Evolutionary conservation across 2,797 vertebrate genomes (phyloP), one percentile per base, ranked within the genome.

Genomic region (Limnodromus scolopaceus): DNA sequence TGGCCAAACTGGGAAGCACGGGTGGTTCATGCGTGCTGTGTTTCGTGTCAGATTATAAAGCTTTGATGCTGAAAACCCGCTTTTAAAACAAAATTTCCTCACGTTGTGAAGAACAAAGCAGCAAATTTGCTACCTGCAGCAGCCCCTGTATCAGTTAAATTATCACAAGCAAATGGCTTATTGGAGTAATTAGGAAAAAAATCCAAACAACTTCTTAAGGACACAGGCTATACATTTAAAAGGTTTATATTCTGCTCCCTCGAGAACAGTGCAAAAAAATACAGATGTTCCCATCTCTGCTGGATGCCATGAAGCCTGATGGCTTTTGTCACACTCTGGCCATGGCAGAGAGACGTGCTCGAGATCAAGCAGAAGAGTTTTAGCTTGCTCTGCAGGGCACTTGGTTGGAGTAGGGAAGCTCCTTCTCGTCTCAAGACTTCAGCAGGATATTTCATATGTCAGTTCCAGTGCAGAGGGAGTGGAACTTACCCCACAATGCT

Each of bases 21-120:
- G 61, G 46, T 89, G 65, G 69, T 90, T 77, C 81, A 28, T 72
- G 45, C 1, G 0, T 78, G 65, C 45, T 88, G 46, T 83, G 87
- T 66, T 94, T 92, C 10, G 3, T 72, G 54, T 91, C 79, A 76
- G 69, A 18, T 83, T 83, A 61, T 65, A 86, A 88, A 57, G 49
- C 92, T 95, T 93, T 94, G 94, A 96, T 90, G 84, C 51, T 78
- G 34, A 87, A 94, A 93, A 79, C 49, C 63, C 75, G 23, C 65
- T 93, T 92, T 86, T 51, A 76, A 89, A 95, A 86, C 51, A 27
- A 92, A 69, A 86, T 95, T 95, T 95, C 87, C 82, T 81, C 23
- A 2, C 48, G 24, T 68, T 81, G 22, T 43, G 28, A 90, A 95
- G 89, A 93, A 38, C 54, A 92, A 92, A 94, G 78, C 28, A 66